A percentile compares a stretch with the other conserved stretches of the same genome.
Evolutionary conservation across 1,140 invertebrate genomes (phyloP).

Genomic region (Cepaea nemoralis): DNA sequence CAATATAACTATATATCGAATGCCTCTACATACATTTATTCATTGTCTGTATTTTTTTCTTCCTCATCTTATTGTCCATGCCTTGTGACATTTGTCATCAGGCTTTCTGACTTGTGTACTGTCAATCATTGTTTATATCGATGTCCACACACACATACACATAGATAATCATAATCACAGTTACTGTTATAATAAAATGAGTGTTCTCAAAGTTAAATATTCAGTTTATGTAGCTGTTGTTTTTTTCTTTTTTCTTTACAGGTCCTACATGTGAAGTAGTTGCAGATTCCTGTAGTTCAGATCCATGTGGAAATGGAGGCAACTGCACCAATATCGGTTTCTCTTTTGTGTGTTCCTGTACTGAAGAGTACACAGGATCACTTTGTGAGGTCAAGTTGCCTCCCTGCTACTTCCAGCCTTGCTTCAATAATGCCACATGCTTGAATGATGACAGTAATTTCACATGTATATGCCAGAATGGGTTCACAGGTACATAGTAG

Average conservation of each 20-base stretch:
- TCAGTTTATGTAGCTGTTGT: neutral
- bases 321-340: slow-evolving; percentile 67
- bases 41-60: too few species aligned
- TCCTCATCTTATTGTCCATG: too few species aligned
- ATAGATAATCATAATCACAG: too few species aligned
- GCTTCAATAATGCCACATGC: slow-evolving; percentile 90
- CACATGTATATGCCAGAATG: slow-evolving; percentile 36
- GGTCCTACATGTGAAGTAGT: slow-evolving; percentile 38
- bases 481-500: slow-evolving; percentile 31
- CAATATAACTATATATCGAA: too few species aligned
- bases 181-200: too few species aligned
- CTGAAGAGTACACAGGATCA: slow-evolving; percentile 49
- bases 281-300: slow-evolving; percentile 48
- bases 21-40: too few species aligned
- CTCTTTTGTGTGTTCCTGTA: slow-evolving; percentile 53
- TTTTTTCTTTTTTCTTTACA: neutral
- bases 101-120: too few species aligned
- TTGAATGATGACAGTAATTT: slow-evolving; percentile 66
- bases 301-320: slow-evolving; percentile 56
- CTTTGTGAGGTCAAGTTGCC: slow-evolving; percentile 50
- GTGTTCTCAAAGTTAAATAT: neutral
- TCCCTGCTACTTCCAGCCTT: slow-evolving; percentile 76
- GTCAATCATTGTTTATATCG: too few species aligned
- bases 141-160: too few species aligned
- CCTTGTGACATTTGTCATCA: too few species aligned